Base-by-base conservation (phyloP, 1,140 invertebrate genomes). In the Aphelenchoides fujianensis region DNA sequence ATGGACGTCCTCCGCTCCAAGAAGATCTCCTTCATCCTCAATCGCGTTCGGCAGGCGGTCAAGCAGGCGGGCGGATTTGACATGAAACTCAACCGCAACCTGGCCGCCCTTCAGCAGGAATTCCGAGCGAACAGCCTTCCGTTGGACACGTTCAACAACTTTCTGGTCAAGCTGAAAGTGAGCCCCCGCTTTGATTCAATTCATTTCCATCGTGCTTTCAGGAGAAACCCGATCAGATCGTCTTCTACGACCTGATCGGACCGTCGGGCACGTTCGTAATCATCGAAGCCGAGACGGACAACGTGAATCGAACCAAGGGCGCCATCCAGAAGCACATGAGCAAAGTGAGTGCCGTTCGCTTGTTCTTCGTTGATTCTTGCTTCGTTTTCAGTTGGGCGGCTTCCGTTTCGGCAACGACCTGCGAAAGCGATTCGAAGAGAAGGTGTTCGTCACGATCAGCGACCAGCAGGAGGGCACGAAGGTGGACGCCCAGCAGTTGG, bases 111-210 rank as follows among this genome's bases (percentile, higher is more conserved):
- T 1, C 73, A 82, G 30, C 32, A 71, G 31, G 81, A 83, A 16
- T 82, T 79, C 62, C 64, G 48, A 55, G 61, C 70, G 2, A 34
- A 76, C 27, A 70, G 67, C n/a, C 61, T 82, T 23, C 74, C 80
- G 5, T n/a, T 82, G 27, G 80, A 82, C 54, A 81, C 78, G 16
- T 81, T 82, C 28, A 78, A 78, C 27, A 82, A 74, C n/a, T 70
- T 53, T 54, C 59, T 82, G 53, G 69, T 73, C 23, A 81, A 69
- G 57, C 48, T 82, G 27, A 82, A 82, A 71, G 80, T 78, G 41
- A 12, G 28, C 34, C 59, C 23, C 27, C 9, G 36, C 5, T 16
- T 59, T 48, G 41, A 62, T 31, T 31, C 27, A 30, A 68, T 72
- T 27, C 19, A 66, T 52, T 27, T n/a, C n/a, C n/a, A n/a, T n/a